Conservation (phyloP, 1,140 invertebrate genomes). For the Bombyx mori region DNA sequence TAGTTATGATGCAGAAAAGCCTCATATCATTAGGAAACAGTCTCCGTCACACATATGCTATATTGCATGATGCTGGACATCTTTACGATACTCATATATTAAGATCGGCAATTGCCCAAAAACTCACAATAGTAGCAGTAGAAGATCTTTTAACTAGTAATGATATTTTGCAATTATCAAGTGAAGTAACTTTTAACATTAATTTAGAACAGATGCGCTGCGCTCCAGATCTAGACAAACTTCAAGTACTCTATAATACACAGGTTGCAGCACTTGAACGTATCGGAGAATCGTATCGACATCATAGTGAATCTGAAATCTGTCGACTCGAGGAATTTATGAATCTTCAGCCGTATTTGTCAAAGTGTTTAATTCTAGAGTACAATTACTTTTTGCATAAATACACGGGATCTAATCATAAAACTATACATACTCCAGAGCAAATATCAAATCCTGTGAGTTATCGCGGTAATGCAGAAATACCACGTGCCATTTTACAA, state of each 20-base stretch:
- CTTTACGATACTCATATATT: conserved; percentile 45
- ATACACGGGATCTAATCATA: conserved; percentile 20
- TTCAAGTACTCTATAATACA: conserved; percentile 31
- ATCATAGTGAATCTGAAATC: conserved; percentile 36
- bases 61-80: conserved; percentile 39
- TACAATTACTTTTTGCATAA: conserved; percentile 42
- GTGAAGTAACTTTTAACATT: conserved; percentile 42
- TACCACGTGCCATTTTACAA: conserved; percentile 35
- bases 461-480: conserved; percentile 12
- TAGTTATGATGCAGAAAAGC: conserved; percentile 33
- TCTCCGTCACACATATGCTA: conserved; percentile 33
- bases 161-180: conserved; percentile 39
- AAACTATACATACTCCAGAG: conserved; percentile 7
- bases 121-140: conserved; percentile 39
- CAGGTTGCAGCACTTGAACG: conserved; percentile 24
- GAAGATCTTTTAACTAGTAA: conserved; percentile 44
- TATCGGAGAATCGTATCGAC: conserved; percentile 28
- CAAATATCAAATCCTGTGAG: conserved; percentile 12
- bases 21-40: conserved; percentile 31
- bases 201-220: conserved; percentile 37
- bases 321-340: conserved; percentile 38
- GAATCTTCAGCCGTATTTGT: conserved; percentile 27
- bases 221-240: conserved; percentile 37
- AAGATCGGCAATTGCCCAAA: conserved; percentile 38
- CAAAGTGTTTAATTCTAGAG: conserved; percentile 36